Evolutionary conservation across 2,888 invertebrate genomes (phyloP).

Genomic region (Nephrotoma appendiculata): DNA sequence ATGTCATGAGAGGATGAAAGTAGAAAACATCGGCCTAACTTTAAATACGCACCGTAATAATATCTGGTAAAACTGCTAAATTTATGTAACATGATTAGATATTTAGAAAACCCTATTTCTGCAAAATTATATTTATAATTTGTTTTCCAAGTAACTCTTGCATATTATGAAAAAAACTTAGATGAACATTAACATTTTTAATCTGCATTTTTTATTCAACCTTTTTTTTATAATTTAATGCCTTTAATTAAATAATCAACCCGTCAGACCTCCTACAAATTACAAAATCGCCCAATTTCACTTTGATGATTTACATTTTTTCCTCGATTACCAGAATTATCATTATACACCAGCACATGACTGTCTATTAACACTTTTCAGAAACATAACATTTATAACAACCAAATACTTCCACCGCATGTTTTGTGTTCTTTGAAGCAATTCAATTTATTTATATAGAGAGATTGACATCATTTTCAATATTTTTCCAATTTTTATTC

Average conservation of each 20-base stretch:
- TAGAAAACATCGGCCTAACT: too few relatives aligned
- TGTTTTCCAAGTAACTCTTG: too few relatives aligned
- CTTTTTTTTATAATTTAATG: neutral
- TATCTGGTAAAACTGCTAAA: too few relatives aligned
- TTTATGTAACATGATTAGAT: too few relatives aligned
- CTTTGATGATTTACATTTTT: neutral
- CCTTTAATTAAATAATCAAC: neutral
- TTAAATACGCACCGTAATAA: too few relatives aligned
- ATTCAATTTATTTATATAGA: neutral
- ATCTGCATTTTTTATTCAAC: too few relatives aligned
- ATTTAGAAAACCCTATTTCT: too few relatives aligned
- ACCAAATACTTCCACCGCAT: neutral
- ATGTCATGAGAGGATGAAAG: too few relatives aligned
- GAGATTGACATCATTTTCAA: neutral
- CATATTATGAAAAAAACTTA: too few relatives aligned
- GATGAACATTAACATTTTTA: too few relatives aligned
- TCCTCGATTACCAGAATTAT: neutral
- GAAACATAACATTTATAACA: too few relatives aligned
- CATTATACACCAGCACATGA: neutral
- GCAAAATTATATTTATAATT: too few relatives aligned
- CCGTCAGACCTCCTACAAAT: neutral
- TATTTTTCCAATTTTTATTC: neutral
- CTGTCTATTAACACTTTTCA: neutral
- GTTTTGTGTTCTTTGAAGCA: neutral
- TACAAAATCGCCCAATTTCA: neutral